These are phyloP conservation scores for Pygoscelis adeliae DNA, from an alignment of 2,113 vertebrate genomes.

Conservation along the genomic window DNA sequence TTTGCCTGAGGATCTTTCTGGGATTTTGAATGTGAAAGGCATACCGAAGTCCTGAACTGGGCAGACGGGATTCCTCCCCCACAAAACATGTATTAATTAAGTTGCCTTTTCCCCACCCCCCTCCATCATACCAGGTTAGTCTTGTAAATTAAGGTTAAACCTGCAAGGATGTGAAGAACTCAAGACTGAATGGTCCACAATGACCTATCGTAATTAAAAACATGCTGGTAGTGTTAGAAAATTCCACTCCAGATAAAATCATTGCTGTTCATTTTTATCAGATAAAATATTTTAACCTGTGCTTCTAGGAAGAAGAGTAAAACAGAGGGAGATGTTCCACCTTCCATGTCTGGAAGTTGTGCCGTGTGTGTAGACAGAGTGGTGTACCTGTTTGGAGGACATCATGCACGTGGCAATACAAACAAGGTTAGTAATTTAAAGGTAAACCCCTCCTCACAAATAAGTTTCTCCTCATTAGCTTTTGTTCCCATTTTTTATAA, in stretches of 20 bases:
- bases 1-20: not conserved
- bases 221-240: accelerated
- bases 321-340: conserved; percentile 86
- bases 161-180: no score
- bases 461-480: not conserved
- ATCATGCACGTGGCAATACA: conserved; percentile 91
- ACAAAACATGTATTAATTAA: not conserved
- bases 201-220: accelerated
- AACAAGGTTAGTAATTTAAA: conserved; percentile 82
- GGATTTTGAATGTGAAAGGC: not conserved
- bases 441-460: not conserved
- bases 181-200: accelerated
- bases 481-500: not conserved
- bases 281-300: not conserved
- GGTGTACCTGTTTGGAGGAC: conserved; percentile 93
- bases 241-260: not conserved
- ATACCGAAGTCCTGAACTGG: not conserved
- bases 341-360: conserved; percentile 96
- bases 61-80: not conserved
- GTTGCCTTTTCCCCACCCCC: not conserved
- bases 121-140: not conserved
- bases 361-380: conserved; percentile 89
- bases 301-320: conserved; percentile 83
- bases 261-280: accelerated
- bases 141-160: not conserved